Conservation (phyloP, 2,113 vertebrate species). For the Leiothrix lutea region DNA sequence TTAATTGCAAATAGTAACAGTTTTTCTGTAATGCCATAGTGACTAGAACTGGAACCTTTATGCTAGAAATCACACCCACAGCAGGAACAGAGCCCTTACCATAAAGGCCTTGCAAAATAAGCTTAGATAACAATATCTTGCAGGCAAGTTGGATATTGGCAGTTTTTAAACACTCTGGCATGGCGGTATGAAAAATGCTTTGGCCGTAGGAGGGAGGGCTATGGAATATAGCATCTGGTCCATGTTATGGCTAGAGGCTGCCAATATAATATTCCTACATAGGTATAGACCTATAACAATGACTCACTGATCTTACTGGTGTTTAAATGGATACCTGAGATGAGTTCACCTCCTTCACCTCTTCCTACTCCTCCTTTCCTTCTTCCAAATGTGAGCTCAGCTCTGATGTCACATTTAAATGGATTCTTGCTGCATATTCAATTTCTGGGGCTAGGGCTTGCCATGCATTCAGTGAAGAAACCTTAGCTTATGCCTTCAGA, state of each 20-base stretch:
- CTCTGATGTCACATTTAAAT: neutral
- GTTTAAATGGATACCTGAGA: neutral
- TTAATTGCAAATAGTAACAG: neutral
- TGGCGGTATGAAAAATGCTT: neutral
- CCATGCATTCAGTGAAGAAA: neutral
- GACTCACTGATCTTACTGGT: neutral
- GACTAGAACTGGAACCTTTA: neutral
- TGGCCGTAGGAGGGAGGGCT: neutral
- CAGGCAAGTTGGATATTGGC: accelerated
- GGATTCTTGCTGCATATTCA: accelerated
- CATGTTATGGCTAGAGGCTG: neutral
- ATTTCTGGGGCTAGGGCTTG: neutral
- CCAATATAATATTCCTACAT: neutral
- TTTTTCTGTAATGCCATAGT: neutral
- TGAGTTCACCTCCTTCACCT: neutral
- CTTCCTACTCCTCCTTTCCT: neutral
- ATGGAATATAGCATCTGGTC: neutral
- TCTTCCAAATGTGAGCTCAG: neutral
- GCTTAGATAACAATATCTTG: neutral
- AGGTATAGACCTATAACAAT: neutral
- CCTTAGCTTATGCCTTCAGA: neutral
- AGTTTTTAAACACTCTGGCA: neutral
- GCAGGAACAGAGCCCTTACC: neutral
- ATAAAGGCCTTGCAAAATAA: neutral
- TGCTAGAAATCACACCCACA: neutral